Conservation (phyloP, 1,140 invertebrate genomes). For the Caenorhabditis latens region DNA sequence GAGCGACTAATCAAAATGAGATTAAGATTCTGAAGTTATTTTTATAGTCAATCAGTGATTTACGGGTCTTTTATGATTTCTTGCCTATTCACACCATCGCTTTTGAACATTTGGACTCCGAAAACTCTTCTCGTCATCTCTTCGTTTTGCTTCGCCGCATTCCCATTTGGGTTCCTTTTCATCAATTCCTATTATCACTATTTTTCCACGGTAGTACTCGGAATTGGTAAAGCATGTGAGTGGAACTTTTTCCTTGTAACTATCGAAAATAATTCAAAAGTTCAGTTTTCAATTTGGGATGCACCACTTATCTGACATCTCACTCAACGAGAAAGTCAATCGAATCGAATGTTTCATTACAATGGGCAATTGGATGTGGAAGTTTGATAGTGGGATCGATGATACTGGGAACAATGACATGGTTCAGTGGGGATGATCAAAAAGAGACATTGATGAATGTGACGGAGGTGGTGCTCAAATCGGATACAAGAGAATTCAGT, state of each 20-base stretch:
- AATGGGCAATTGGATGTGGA: conserved; percentile 1
- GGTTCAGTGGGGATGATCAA: not conserved
- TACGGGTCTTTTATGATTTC: conserved; percentile 8
- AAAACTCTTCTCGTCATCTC: not conserved
- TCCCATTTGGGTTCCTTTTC: conserved; percentile 8
- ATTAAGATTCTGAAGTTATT: not conserved
- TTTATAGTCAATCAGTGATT: conserved; percentile 32
- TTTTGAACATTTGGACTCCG: not conserved
- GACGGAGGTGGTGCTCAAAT: not conserved
- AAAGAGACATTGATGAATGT: not conserved
- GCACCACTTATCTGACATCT: not conserved
- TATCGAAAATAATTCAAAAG: not conserved
- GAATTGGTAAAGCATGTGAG: not conserved
- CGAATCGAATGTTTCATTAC: conserved; percentile 22
- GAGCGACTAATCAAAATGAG: not conserved
- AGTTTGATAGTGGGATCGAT: not conserved
- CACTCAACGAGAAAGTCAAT: conserved; percentile 18
- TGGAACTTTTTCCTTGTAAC: not conserved
- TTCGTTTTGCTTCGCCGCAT: not conserved
- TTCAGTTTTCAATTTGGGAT: not conserved
- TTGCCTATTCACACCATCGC: not conserved
- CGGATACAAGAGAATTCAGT: not conserved
- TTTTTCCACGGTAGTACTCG: not conserved
- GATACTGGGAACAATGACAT: not conserved
- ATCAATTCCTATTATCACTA: not conserved